Evolutionary conservation across 1,140 invertebrate genomes (phyloP), one percentile per base, ranked within the genome.

Genomic region (Brachionus rubens): DNA sequence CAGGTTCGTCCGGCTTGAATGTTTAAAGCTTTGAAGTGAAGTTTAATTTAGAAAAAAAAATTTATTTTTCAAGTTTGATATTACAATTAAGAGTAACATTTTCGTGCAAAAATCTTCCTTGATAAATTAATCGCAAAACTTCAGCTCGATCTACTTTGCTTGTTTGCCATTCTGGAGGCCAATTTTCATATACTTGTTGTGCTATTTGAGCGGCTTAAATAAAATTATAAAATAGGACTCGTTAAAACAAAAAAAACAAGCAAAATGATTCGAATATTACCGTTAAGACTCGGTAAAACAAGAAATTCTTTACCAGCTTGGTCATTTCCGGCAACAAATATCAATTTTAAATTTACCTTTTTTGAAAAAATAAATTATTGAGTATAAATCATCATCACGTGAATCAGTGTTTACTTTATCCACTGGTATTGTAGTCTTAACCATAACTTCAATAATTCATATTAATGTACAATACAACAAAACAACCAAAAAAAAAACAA

Each of bases 61-160:
- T 46, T 46, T 7, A 68, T n/a, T 47, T 41, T 36, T 46, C 21
- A 28, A 46, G 3, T 3, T n/a, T 65, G 78, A 78, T 19, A 33
- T 78, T 82, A 87, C 86, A 85, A 83, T 93, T 93, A 82, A 98
- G 89, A 79, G 95, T 98, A 80, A 99, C 96, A 87, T 97, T 98
- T 86, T 95, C 96, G 88, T 98, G 96, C 81, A 99, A 88, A 88
- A 99, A 98, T 80, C 96, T 89, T 78, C 96, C 96, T 88, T 99
- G 96, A 88, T 98, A 99, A 83, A 99, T 99, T 82, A 99, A 90
- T 82, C 96, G 90, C 79, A 99, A 88, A 40, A 30, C 28, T 62
- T 65, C 41, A 26, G 46, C 54, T 41, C 48, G 36, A 54, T 36
- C 30, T 30, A 43, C 54, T 52, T 46, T 43, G 6, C 24, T 40